phyloP scores from a whole-genome alignment of 2,888 invertebrate genomes.

The Amblyjoppa fuscipennis region DNA sequence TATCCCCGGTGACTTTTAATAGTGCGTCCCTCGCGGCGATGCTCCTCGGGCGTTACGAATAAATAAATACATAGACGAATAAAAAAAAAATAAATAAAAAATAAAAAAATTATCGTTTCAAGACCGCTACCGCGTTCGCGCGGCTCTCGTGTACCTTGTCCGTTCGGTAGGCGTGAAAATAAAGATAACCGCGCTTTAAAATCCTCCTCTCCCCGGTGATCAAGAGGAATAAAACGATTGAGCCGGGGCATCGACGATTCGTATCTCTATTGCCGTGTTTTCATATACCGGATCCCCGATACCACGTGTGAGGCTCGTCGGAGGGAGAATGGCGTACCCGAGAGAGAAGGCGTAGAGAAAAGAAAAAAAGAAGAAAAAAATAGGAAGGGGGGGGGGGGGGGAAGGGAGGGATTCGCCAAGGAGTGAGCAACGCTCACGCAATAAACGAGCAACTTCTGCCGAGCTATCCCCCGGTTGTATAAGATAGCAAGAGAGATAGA shows the following conservation, averaged over 20 bases:
- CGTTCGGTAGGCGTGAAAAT: conserved; percentile 69
- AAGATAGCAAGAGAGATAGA: conserved; percentile 31
- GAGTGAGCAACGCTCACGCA: conserved; percentile 25
- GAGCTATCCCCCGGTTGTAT: conserved; percentile 26
- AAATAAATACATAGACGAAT: conserved; percentile 38
- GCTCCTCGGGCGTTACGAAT: conserved; percentile 43
- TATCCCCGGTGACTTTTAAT: conserved; percentile 33
- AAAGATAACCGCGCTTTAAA: conserved; percentile 62
- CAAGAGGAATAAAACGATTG: conserved; percentile 70
- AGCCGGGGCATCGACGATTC: conserved; percentile 66
- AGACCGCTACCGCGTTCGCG: conserved; percentile 14
- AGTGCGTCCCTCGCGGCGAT: background rate
- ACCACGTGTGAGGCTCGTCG: conserved; percentile 38
- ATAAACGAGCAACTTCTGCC: conserved; percentile 49
- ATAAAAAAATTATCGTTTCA: background rate
- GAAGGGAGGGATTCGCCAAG: background rate
- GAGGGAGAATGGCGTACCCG: conserved; percentile 14
- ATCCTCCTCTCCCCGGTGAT: conserved; percentile 54
- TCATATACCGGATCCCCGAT: conserved; percentile 35
- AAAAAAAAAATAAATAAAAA: background rate
- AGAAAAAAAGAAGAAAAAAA: no score
- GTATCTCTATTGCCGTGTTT: conserved; percentile 67
- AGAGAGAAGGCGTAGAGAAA: background rate
- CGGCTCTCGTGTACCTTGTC: conserved; percentile 9
- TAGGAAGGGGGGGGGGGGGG: background rate